A percentile compares a stretch with the other conserved stretches of the same genome.
These are phyloP conservation scores for Palythoa caribaeorum DNA, from an alignment of 92 coral and sea anemone species.

Conservation along the genomic window DNA sequence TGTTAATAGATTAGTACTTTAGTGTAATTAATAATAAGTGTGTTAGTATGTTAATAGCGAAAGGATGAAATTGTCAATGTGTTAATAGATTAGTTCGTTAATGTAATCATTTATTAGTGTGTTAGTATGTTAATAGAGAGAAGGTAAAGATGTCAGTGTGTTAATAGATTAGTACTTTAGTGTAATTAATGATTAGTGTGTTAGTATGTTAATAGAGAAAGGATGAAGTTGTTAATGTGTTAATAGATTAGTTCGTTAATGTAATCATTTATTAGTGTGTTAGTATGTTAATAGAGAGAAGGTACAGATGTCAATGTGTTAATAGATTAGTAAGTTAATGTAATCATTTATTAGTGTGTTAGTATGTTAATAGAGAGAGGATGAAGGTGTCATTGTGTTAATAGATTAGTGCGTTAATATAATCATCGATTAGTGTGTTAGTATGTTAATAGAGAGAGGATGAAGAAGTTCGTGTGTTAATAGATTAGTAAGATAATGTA, in stretches of 20 bases:
- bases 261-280: background rate
- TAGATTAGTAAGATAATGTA: background rate
- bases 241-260: background rate
- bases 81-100: background rate
- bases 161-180: constrained; percentile 1
- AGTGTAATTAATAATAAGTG: background rate
- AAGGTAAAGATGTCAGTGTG: background rate
- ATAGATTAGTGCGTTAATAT: background rate
- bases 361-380: background rate
- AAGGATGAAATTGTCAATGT: background rate
- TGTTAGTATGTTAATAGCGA: background rate
- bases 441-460: background rate
- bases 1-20: background rate
- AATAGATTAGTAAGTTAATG: background rate
- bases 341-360: background rate
- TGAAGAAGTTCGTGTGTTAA: background rate
- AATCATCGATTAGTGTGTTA: constrained; percentile 2
- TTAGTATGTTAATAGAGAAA: background rate
- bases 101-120: background rate
- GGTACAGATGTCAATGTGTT: background rate
- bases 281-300: background rate
- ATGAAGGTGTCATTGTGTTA: background rate
- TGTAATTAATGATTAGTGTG: background rate
- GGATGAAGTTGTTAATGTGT: background rate
- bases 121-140: background rate